Conservation (phyloP, 2,888 invertebrate species). For the Cataglyphis cursor region DNA sequence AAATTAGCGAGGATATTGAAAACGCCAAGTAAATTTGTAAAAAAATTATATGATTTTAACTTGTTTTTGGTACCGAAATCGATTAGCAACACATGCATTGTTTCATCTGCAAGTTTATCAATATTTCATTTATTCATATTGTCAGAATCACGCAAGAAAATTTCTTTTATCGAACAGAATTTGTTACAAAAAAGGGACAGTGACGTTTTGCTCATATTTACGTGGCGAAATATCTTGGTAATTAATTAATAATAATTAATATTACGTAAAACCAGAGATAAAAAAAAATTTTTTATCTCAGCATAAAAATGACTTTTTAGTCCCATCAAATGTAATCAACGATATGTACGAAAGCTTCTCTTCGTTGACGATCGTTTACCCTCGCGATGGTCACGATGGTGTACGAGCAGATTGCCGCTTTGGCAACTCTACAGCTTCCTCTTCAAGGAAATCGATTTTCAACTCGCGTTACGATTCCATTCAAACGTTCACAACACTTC, state of each 20-base stretch:
- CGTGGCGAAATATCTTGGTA: constrained; percentile 16
- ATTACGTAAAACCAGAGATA: not conserved
- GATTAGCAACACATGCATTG: constrained; percentile 61
- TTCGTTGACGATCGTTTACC: constrained; percentile 25
- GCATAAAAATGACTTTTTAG: constrained; percentile 34
- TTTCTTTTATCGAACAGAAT: constrained; percentile 75
- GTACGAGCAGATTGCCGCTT: not conserved
- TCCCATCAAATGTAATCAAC: not conserved
- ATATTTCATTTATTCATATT: constrained; percentile 64
- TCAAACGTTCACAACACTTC: constrained; percentile 3
- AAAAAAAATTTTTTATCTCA: constrained; percentile 10
- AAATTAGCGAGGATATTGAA: not conserved
- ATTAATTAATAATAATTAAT: constrained; percentile 20
- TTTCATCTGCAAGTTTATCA: constrained; percentile 64
- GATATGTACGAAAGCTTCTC: constrained; percentile 21
- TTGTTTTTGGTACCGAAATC: constrained; percentile 1
- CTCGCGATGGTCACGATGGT: constrained; percentile 32
- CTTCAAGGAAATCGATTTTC: constrained; percentile 50
- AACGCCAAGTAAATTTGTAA: not conserved
- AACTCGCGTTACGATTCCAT: constrained; percentile 37
- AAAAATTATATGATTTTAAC: constrained; percentile 15
- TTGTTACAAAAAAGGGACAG: constrained; percentile 53
- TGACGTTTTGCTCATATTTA: not conserved
- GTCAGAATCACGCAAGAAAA: constrained; percentile 58
- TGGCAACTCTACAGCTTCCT: constrained; percentile 25